Base-by-base conservation (phyloP, 2,113 vertebrate species). In the Pseudopodoces humilis region DNA sequence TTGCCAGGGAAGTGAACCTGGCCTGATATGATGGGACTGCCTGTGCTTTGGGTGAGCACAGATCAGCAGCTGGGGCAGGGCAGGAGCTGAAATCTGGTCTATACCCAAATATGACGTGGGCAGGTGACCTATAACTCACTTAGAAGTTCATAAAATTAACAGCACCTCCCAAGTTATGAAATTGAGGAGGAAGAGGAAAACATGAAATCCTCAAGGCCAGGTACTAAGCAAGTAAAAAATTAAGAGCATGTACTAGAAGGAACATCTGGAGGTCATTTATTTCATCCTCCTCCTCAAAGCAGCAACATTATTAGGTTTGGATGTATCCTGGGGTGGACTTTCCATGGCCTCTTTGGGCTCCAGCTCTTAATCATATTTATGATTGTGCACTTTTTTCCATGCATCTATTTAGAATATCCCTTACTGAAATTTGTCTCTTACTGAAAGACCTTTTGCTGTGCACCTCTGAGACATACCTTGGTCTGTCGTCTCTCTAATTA, bases 181-280 rank as follows among this genome's bases (percentile, higher is more conserved):
- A 33, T 11, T 50, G 47, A 92, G 33, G 43, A 83, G 14, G n/a
- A 88, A 37, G 63, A 80, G 80, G 41, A 77, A 83, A 88, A 50
- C 19, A 30, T 7, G 7, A 86, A 87, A 53, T 53, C 9, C 39
- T 86, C 31, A 77, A 62, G 46, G 10, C 13, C 46, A 62, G 50
- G 53, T 90, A 90, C 47, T 72, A 83, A 80, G 67, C n/a, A 68
- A 72, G 79, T 7, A 64, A 91, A 93, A 90, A 68, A 50, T 16
- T 31, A 60, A 58, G 50, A 81, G 14, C 20, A 23, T 25, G 13
- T 65, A 39, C 39, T 90, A 16, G 53, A 92, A 90, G 47, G 58
- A 94, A 88, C 91, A 92, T 79, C 85, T 92, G 95, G 85, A 95
- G 70, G 35, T 76, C 70, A 47, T 95, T 82, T 90, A 70, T 31